A percentile compares a stretch with the other conserved stretches of the same genome.
Conservation (phyloP, 2,113 vertebrate species). For the Gymnorhina tibicen region DNA sequence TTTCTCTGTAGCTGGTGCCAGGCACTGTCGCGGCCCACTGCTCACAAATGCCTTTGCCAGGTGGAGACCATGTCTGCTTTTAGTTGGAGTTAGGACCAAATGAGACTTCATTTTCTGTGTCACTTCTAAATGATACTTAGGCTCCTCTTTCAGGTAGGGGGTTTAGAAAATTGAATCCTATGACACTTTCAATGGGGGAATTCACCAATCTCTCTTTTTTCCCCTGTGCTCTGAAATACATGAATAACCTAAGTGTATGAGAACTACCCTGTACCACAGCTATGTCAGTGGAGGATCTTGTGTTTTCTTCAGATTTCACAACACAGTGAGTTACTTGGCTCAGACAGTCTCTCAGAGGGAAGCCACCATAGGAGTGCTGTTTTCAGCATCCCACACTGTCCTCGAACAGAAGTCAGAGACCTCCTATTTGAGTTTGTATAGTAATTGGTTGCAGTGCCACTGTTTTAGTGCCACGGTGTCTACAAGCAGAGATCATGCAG, state of each 20-base stretch:
- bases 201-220: neutral
- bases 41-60: conserved; percentile 30
- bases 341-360: neutral
- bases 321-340: neutral
- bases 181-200: neutral
- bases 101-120: neutral
- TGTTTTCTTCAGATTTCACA: neutral
- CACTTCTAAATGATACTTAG: neutral
- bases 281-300: neutral
- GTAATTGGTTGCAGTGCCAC: neutral
- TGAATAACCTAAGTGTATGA: neutral
- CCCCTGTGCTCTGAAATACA: neutral
- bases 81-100: neutral
- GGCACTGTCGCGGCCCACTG: neutral
- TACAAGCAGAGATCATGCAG: neutral
- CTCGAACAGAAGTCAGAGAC: neutral
- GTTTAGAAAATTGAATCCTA: neutral
- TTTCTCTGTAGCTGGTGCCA: conserved; percentile 19
- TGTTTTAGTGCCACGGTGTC: neutral
- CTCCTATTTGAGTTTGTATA: neutral
- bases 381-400: neutral
- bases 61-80: neutral
- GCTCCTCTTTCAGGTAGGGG: neutral
- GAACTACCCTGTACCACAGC: neutral
- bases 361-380: neutral